These are phyloP conservation scores for Campylorhamphus procurvoides DNA, from an alignment of 2,113 vertebrate species.

Conservation along the genomic window DNA sequence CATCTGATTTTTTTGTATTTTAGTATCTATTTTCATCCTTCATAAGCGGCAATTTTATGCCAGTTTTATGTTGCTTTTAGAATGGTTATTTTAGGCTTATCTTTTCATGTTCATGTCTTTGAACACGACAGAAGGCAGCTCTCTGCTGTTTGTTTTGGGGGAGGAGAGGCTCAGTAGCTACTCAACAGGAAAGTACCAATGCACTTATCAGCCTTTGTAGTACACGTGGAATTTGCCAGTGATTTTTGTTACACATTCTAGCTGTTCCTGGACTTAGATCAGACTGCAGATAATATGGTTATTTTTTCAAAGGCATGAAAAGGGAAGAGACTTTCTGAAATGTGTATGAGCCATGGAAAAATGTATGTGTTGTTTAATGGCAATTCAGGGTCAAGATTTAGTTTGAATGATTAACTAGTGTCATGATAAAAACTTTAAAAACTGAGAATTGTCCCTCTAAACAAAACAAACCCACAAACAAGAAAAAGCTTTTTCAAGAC, in stretches of 20 bases:
- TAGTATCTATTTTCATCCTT: not conserved
- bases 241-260: not conserved
- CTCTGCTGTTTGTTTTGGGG: slow-evolving; percentile 5
- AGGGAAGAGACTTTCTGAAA: not conserved
- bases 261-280: not conserved
- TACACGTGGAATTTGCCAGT: not conserved
- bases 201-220: not conserved
- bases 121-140: not conserved
- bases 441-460: not conserved
- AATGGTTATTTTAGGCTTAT: slow-evolving; percentile 35
- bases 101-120: not conserved
- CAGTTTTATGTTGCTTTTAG: not conserved
- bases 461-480: not conserved
- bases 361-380: not conserved
- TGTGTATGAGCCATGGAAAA: not conserved
- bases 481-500: not conserved
- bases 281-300: not conserved
- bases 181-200: not conserved
- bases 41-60: not conserved
- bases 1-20: not conserved
- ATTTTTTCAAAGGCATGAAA: not conserved
- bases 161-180: slow-evolving; percentile 2
- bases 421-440: not conserved
- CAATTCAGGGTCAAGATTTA: not conserved
- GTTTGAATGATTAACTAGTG: not conserved